Percentiles rank a stretch among this genome's conserved stretches.
These are phyloP conservation scores for Drosophila colorata DNA, from an alignment of 2,888 invertebrate genomes.

Conservation along the genomic window DNA sequence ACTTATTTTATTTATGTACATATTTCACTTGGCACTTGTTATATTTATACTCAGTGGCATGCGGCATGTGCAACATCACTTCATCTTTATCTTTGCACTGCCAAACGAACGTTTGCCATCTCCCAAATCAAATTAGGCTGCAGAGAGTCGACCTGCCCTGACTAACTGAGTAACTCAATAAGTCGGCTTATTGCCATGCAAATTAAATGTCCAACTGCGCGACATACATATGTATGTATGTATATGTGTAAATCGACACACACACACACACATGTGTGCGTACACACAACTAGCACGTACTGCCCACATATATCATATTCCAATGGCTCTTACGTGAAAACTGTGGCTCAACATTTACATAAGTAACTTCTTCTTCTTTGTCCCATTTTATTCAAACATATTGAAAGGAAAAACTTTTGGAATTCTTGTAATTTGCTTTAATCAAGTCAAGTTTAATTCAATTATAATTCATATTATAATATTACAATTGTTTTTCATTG, in stretches of 20 bases:
- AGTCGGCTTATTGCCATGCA: slow-evolving; percentile 59
- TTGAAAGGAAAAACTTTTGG: no score
- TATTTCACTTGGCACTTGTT: slow-evolving; percentile 79
- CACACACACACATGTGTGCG: no score
- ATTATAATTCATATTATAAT: not conserved
- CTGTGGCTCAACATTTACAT: slow-evolving; percentile 8
- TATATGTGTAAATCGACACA: no score
- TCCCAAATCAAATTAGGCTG: slow-evolving; percentile 62
- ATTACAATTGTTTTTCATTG: not conserved
- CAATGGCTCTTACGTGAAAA: slow-evolving; percentile 1
- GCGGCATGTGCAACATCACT: slow-evolving; percentile 61
- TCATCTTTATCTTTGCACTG: slow-evolving; percentile 48
- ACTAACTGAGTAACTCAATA: slow-evolving; percentile 63
- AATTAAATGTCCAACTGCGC: slow-evolving; percentile 49
- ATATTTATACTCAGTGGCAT: slow-evolving; percentile 72
- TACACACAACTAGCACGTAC: no score
- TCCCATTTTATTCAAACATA: not conserved
- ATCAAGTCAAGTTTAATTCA: no score
- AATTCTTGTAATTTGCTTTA: no score
- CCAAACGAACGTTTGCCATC: slow-evolving; percentile 23
- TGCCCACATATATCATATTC: no score
- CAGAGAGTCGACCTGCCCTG: slow-evolving; percentile 24
- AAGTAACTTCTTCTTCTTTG: not conserved
- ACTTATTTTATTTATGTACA: slow-evolving; percentile 73
- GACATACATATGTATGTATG: not conserved